Conservation (phyloP, 2,888 invertebrate species). For the Athetis lepigone region DNA sequence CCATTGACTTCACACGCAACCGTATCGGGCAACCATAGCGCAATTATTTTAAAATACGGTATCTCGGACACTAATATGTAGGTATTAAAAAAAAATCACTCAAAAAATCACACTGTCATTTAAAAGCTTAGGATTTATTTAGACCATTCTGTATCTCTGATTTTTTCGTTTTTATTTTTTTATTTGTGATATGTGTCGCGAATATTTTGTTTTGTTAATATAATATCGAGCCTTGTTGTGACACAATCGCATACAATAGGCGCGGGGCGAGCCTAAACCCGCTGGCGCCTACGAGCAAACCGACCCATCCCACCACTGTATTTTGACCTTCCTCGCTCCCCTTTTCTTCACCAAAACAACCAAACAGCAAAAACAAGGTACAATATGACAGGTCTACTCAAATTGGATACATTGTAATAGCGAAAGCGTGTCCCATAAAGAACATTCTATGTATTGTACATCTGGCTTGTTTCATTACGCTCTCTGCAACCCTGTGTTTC, state of each 20-base stretch:
- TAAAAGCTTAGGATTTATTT: conserved; percentile 45
- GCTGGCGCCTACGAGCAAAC: conserved; percentile 71
- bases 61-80: too few relatives aligned
- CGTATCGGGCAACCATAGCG: too few relatives aligned
- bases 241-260: conserved; percentile 77
- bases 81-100: too few relatives aligned
- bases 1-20: too few relatives aligned
- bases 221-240: conserved; percentile 75
- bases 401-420: conserved; percentile 81
- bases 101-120: neutral
- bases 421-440: conserved; percentile 86
- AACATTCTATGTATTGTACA: conserved; percentile 86
- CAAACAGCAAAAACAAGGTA: conserved; percentile 66
- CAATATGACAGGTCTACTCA: conserved; percentile 74
- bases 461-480: conserved; percentile 86
- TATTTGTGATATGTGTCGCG: conserved; percentile 64
- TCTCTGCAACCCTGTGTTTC: conserved; percentile 62
- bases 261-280: conserved; percentile 69
- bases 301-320: conserved; percentile 70
- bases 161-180: conserved; percentile 57
- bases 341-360: conserved; percentile 62
- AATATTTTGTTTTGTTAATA: conserved; percentile 77
- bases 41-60: too few relatives aligned
- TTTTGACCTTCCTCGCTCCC: conserved; percentile 58
- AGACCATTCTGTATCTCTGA: conserved; percentile 34